Percentiles rank a stretch among this genome's conserved stretches.
phyloP scores from a whole-genome alignment of 2,888 invertebrate genomes.

The Erpobdella octoculata region DNA sequence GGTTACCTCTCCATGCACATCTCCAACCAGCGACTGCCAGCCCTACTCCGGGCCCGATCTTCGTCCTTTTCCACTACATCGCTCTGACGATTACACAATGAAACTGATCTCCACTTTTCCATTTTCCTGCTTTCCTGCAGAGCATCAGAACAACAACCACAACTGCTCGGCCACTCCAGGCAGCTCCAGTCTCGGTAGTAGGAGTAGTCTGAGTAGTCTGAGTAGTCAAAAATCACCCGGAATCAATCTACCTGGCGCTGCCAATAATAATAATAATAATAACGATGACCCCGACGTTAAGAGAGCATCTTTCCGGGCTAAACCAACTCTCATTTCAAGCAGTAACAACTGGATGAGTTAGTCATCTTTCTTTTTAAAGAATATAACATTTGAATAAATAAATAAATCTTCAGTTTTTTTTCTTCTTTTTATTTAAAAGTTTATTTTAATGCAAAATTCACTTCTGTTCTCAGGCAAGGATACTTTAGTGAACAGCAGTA shows the following conservation, averaged over 20 bases:
- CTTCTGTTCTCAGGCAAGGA: conserved; percentile 26
- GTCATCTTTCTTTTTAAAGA: not conserved
- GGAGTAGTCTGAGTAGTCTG: conserved; percentile 8
- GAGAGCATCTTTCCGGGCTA: not conserved
- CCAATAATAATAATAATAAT: not conserved
- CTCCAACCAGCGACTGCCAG: not conserved
- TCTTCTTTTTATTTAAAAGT: not conserved
- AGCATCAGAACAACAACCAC: not conserved
- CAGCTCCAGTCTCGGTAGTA: conserved; percentile 4
- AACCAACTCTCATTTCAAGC: not conserved
- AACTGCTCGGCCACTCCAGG: not conserved
- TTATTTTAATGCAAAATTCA: not conserved
- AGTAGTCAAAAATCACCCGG: conserved; percentile 13
- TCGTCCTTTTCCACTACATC: too few relatives aligned
- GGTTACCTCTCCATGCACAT: not conserved
- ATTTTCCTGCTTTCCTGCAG: not conserved
- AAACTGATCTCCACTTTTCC: not conserved
- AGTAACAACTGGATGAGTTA: conserved; percentile 3
- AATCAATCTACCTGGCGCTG: not conserved
- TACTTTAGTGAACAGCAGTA: conserved; percentile 22
- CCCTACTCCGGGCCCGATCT: not conserved
- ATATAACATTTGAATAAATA: not conserved
- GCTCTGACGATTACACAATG: not conserved
- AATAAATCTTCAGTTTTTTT: not conserved
- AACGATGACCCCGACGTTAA: not conserved